These are phyloP conservation scores for Vespertilio murinus DNA, from an alignment of 2,797 vertebrate species.

Conservation along the genomic window DNA sequence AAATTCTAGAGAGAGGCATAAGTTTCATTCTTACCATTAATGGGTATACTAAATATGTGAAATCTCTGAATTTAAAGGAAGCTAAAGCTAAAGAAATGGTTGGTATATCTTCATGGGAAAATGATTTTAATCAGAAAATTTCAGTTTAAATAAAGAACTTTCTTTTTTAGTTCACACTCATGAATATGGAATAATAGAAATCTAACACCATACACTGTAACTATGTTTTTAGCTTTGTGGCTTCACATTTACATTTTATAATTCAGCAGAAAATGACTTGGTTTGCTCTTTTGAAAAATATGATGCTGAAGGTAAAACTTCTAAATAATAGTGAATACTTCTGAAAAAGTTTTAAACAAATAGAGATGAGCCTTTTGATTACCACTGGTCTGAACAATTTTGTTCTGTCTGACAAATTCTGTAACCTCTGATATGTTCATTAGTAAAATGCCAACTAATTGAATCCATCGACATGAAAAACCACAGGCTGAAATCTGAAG, in stretches of 20 bases:
- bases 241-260: constrained; percentile 46
- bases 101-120: constrained; percentile 41
- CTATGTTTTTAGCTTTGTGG: neutral
- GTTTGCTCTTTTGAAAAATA: constrained; percentile 11
- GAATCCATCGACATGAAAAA: constrained; percentile 84
- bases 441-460: constrained; percentile 83
- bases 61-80: constrained; percentile 41
- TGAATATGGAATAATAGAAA: constrained; percentile 19
- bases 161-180: constrained; percentile 14
- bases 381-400: constrained; percentile 71
- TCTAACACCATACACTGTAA: neutral
- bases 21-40: constrained; percentile 38
- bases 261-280: constrained; percentile 54
- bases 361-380: constrained; percentile 66
- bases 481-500: constrained; percentile 82
- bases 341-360: constrained; percentile 61
- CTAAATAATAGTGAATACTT: constrained; percentile 19
- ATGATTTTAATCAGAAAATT: constrained; percentile 43
- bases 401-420: constrained; percentile 79
- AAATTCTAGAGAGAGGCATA: neutral
- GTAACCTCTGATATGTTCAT: constrained; percentile 78
- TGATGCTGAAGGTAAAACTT: constrained; percentile 35
- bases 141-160: constrained; percentile 28
- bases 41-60: neutral
- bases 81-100: constrained; percentile 12